Evolutionary conservation across 92 coral and sea anemone genomes (phyloP).

Genomic region (Plumapathes pennacea): DNA sequence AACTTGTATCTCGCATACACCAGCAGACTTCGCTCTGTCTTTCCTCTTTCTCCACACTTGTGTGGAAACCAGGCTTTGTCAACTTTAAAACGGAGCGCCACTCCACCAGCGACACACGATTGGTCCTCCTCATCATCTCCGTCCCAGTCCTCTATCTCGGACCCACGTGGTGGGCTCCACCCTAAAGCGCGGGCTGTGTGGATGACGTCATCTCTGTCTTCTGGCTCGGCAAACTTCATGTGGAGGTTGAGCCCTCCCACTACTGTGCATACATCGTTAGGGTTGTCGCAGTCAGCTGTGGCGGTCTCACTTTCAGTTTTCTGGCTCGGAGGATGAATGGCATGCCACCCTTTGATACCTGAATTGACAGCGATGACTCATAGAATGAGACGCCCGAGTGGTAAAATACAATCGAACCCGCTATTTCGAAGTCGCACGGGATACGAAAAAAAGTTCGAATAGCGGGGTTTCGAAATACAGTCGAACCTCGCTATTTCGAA

Average conservation of each 20-base stretch:
- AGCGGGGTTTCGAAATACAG: too few relatives aligned
- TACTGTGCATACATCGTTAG: slow-evolving; percentile 19
- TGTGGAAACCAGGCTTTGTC: slow-evolving; percentile 81
- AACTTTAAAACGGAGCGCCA: slow-evolving; percentile 55
- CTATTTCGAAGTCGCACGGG: too few relatives aligned
- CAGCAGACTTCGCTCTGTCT: slow-evolving; percentile 26
- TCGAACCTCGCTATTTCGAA: too few relatives aligned
- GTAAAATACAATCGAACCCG: too few relatives aligned
- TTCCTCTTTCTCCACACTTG: slow-evolving; percentile 15
- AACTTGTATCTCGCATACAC: slow-evolving; percentile 89
- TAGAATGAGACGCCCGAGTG: too few relatives aligned
- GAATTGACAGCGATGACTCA: neutral
- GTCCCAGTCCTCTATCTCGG: slow-evolving; percentile 70
- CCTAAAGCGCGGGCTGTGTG: slow-evolving; percentile 84
- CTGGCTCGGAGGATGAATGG: slow-evolving; percentile 33
- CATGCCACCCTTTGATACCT: slow-evolving; percentile 93
- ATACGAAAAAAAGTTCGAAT: too few relatives aligned
- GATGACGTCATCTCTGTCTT: slow-evolving; percentile 69
- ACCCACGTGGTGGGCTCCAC: slow-evolving; percentile 81
- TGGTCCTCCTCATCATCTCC: slow-evolving; percentile 34
- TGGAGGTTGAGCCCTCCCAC: slow-evolving; percentile 88
- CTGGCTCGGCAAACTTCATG: slow-evolving; percentile 69
- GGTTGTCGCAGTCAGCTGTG: neutral
- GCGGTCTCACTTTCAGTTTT: neutral
- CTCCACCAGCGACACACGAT: slow-evolving; percentile 7